Percentiles rank a stretch among this genome's conserved stretches.
Evolutionary conservation across 2,797 vertebrate genomes (phyloP).

Genomic region (Rhabdophis nuchalis): DNA sequence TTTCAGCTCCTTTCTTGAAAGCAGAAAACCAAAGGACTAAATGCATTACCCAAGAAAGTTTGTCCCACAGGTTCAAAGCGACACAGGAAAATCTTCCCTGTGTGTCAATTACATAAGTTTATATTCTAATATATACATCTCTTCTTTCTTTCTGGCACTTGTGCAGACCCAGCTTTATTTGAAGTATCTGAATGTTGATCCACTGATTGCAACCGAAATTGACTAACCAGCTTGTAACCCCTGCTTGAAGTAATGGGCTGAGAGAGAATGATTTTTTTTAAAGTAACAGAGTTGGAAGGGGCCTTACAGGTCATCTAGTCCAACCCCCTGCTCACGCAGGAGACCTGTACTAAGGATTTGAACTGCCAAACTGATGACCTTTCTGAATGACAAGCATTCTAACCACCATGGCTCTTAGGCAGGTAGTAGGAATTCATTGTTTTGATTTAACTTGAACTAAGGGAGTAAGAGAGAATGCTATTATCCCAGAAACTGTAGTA

Average conservation of each 20-base stretch:
- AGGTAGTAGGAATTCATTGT: not conserved
- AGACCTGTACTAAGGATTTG: too few species aligned
- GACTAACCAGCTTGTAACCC: not conserved
- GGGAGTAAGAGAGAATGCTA: not conserved
- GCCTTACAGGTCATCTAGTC: too few species aligned
- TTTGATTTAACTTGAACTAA: not conserved
- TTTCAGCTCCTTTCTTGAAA: not conserved
- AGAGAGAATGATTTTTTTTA: not conserved
- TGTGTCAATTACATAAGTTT: not conserved
- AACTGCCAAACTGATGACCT: too few species aligned
- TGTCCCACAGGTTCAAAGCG: not conserved
- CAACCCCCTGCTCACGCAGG: too few species aligned
- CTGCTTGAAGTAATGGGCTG: not conserved
- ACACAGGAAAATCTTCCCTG: not conserved
- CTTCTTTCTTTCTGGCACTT: not conserved
- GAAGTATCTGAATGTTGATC: not conserved
- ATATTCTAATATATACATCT: not conserved
- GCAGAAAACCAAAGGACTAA: not conserved
- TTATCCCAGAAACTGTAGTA: not conserved
- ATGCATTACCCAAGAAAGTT: not conserved
- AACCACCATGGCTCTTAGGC: not conserved
- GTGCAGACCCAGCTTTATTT: not conserved
- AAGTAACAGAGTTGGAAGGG: too few species aligned
- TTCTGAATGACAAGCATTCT: not conserved
- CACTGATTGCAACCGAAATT: not conserved